Conservation (phyloP, 2,888 invertebrate species). For the Drosophila atroscutellata region DNA sequence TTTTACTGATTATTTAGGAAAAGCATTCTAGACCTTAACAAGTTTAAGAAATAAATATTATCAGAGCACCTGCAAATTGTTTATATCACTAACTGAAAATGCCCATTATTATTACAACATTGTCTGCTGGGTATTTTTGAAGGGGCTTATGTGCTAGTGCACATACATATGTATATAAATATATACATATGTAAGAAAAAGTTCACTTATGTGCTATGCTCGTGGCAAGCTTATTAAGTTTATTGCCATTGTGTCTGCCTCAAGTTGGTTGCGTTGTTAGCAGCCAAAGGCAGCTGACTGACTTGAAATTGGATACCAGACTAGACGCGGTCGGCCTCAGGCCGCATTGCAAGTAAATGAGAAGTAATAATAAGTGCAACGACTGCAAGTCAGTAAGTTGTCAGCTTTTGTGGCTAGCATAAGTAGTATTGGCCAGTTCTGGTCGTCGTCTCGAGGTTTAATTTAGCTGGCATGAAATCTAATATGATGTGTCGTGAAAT, state of each 20-base stretch:
- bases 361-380: slow-evolving; percentile 38
- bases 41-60: neutral
- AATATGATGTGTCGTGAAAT: slow-evolving; percentile 23
- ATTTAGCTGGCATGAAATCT: slow-evolving; percentile 25
- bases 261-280: slow-evolving; percentile 35
- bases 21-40: neutral
- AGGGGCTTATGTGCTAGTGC: slow-evolving; percentile 8
- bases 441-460: neutral
- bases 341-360: slow-evolving; percentile 24
- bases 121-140: slow-evolving; percentile 3
- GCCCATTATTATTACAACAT: neutral
- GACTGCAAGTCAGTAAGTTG: slow-evolving; percentile 16
- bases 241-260: slow-evolving; percentile 50
- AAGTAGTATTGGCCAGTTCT: slow-evolving; percentile 14
- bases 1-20: neutral
- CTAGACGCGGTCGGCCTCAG: slow-evolving; percentile 16
- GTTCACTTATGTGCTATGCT: slow-evolving; percentile 29
- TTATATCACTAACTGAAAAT: neutral
- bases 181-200: neutral
- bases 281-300: slow-evolving; percentile 24
- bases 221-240: slow-evolving; percentile 55
- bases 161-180: slow-evolving; percentile 1
- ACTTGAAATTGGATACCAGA: slow-evolving; percentile 58
- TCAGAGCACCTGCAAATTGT: neutral
- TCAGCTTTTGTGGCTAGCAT: slow-evolving; percentile 29